These are phyloP conservation scores for Archaeoteleia sp. DNA, from an alignment of 2,888 invertebrate species.

Conservation along the genomic window DNA sequence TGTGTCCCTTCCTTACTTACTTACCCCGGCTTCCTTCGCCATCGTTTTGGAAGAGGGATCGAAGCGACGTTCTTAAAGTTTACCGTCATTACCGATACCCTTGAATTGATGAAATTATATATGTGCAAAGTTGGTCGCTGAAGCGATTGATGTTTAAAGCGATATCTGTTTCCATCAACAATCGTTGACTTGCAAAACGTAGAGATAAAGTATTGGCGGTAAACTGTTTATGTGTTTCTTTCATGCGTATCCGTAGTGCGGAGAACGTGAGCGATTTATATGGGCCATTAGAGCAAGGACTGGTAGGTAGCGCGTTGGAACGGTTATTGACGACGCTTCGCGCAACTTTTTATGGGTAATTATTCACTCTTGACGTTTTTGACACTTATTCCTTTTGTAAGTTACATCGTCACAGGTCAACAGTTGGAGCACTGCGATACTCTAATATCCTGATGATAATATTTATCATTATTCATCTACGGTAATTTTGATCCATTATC, in stretches of 20 bases:
- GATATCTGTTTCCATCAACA: no score
- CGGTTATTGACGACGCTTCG: conserved; percentile 29
- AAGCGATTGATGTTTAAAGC: no score
- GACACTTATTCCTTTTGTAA: conserved; percentile 33
- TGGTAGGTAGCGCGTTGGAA: conserved; percentile 30
- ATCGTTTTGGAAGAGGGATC: conserved; percentile 19
- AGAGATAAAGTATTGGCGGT: background rate
- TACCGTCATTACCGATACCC: conserved; percentile 34
- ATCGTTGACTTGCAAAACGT: no score
- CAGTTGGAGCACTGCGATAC: no score
- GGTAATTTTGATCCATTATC: no score
- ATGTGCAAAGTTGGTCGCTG: background rate
- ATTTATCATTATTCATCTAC: no score
- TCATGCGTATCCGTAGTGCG: conserved; percentile 19
- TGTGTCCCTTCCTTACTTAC: conserved; percentile 27
- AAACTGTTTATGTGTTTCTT: conserved; percentile 45
- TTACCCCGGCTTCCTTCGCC: conserved; percentile 5
- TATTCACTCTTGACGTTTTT: conserved; percentile 47
- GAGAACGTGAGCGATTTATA: conserved; percentile 30
- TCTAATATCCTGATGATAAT: no score
- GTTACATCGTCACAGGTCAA: conserved; percentile 39
- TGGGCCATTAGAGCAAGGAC: conserved; percentile 41
- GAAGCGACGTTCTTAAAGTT: conserved; percentile 42
- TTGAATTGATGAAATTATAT: conserved; percentile 1
- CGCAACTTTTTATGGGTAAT: conserved; percentile 43